Conservation (phyloP, 2,113 vertebrate species). For the Grallaria varia region DNA sequence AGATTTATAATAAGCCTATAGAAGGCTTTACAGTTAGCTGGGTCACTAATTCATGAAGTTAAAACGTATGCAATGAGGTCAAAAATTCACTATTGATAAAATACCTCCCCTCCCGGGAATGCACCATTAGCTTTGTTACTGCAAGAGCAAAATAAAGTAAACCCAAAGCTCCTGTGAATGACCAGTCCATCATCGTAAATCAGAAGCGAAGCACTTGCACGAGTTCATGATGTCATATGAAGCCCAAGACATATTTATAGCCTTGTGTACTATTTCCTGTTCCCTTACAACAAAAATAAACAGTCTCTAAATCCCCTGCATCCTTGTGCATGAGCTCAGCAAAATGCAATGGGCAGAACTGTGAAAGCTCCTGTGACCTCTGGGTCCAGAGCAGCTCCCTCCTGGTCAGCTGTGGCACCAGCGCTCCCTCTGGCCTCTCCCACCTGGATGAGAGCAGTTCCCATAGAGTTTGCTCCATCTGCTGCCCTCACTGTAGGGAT, state of each 20-base stretch:
- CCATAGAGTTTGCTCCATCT: background rate
- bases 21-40: slow-evolving; percentile 44
- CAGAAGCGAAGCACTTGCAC: background rate
- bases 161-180: slow-evolving; percentile 28
- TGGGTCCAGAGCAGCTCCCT: background rate
- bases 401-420: accelerated
- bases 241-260: slow-evolving; percentile 21
- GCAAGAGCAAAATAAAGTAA: slow-evolving; percentile 18
- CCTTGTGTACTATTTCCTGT: slow-evolving; percentile 47
- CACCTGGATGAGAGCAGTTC: background rate
- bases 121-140: slow-evolving; percentile 34
- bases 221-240: slow-evolving; percentile 28
- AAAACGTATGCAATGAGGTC: slow-evolving; percentile 1
- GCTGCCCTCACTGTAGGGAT: background rate
- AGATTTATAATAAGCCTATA: slow-evolving; percentile 61
- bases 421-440: background rate
- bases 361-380: background rate
- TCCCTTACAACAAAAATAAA: slow-evolving; percentile 33
- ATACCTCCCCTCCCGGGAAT: background rate
- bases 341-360: background rate
- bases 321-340: slow-evolving; percentile 25
- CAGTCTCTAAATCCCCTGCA: slow-evolving; percentile 14
- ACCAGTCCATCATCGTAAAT: slow-evolving; percentile 48
- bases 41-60: slow-evolving; percentile 51
- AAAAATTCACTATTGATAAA: slow-evolving; percentile 59